Base-by-base conservation (phyloP, 2,888 invertebrate genomes). In the Chironomus riparius region DNA sequence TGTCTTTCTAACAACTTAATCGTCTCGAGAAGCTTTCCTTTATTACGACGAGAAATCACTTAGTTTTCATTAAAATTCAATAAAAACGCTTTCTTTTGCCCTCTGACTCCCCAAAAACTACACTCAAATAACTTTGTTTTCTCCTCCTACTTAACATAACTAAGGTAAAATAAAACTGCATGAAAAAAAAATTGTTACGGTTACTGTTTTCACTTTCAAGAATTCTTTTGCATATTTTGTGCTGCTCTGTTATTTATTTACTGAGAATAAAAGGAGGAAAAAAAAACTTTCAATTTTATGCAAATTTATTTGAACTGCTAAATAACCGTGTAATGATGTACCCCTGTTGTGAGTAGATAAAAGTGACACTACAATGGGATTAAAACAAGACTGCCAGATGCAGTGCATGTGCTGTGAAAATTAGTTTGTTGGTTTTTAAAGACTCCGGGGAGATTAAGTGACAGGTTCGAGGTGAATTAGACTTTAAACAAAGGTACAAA, bases 231-330 rank as follows among this genome's bases (percentile, higher is more conserved):
- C 56, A 56, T 38, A 38, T 38, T 38, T 38, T 38, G 7, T 38
- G 38, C 38, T 38, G 38, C 38, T 38, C 38, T 38, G 38, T 38
- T 38, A 38, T 38, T 38, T 38, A 38, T 38, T 38, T 38, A 38
- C 38, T 38, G 38, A 38, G 38, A 38, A 38, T 38, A 38, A 38
- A 38, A 38, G 38, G 38, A 38, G 10, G 10, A 10, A 38, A 38
- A 28, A 28, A 13, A 65, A 65, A 65, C 65, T 65, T 65, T 65
- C 65, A 65, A 24, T 65, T 65, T 65, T 65, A 65, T 65, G 65
- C 65, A 65, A 65, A 65, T 65, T 24, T 10, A 18, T 56, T 56
- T 56, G 6, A 50, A 22, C 62, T 5, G 65, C 24, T 56, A 56
- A 24, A 7, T 13, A 65, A 65, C 22, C 18, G 24, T 13, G 21